Base-by-base conservation (phyloP, 2,797 vertebrate genomes). In the Smutsia temminckii region DNA sequence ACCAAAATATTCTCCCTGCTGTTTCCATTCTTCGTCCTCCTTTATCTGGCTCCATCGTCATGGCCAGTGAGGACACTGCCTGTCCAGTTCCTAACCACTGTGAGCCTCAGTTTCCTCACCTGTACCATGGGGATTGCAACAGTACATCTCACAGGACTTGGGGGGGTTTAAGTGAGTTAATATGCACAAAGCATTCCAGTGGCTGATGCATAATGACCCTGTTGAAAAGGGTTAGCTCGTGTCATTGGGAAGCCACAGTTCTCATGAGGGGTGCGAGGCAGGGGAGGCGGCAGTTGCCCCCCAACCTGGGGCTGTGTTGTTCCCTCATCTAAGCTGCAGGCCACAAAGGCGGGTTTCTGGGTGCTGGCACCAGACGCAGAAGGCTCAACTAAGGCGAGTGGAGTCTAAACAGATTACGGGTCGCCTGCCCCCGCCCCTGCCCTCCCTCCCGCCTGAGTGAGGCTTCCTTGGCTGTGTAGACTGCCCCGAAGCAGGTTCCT, bases 401-500 rank as follows among this genome's bases (percentile, higher is more conserved):
- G 93, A 57, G 32, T 75, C 85, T 90, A 72, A 97, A 81, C 87
- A 94, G 96, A 96, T 96, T 92, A 83, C 85, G 55, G 21, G 16
- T 85, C 53, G 89, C 66, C 64, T 57, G 40, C 92, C 87, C 88
- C 37, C 78, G 75, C 66, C 85, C 46, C 37, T 11, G 37, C 51
- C 40, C 77, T 79, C 74, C 49, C 63, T 64, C 77, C 92, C 85
- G 68, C 51, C 64, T 64, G 59, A 94, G 89, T 20, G 51, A 85
- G 88, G 92, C 95, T 85, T 96, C 93, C 37, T 94, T 72, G 88
- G 94, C 95, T 84, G 29, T 77, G 91, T 85, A 74, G 79, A 89
- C 85, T 84, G 85, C 85, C 91, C 95, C 95, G 74, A 95, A 96
- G 97, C 89, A 91, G 93, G 88, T 72, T 97, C 83, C 94, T 93